phyloP scores from a whole-genome alignment of 2,888 invertebrate species.

The Drosophila nr. perissopoda region DNA sequence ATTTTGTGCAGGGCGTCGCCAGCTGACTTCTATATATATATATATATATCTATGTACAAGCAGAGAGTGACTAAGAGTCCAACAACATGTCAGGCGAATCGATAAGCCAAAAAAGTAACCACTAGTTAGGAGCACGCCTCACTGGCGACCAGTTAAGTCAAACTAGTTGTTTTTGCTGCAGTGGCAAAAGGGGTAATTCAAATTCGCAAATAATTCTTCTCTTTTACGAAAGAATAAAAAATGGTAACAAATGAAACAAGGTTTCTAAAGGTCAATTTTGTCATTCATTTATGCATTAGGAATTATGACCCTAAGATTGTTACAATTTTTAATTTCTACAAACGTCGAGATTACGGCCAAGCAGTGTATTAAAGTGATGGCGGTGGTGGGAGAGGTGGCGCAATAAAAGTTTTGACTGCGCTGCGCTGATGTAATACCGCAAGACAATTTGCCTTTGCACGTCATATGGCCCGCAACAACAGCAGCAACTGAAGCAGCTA shows the following conservation, averaged over 20 bases:
- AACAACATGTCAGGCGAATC: conserved; percentile 59
- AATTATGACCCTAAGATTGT: background rate
- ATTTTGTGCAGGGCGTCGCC: conserved; percentile 53
- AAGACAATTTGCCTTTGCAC: conserved; percentile 73
- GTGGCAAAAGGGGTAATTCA: background rate
- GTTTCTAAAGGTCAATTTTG: background rate
- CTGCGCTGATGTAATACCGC: conserved; percentile 78
- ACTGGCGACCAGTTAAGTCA: conserved; percentile 53
- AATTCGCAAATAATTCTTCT: background rate
- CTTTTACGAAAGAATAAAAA: background rate
- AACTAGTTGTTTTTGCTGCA: conserved; percentile 17
- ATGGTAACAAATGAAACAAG: background rate
- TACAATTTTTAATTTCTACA: background rate
- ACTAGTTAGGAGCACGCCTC: conserved; percentile 28
- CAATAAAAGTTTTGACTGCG: conserved; percentile 70
- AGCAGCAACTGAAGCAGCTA: conserved; percentile 47
- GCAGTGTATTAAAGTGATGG: conserved; percentile 10
- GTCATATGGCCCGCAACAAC: conserved; percentile 58
- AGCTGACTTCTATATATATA: conserved; percentile 56
- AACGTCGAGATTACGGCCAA: background rate
- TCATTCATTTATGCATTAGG: background rate
- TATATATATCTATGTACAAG: background rate
- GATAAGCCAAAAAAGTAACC: conserved; percentile 55
- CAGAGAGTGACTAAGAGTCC: conserved; percentile 53
- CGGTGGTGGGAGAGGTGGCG: conserved; percentile 55